Evolutionary conservation across 2,888 invertebrate genomes (phyloP).

Genomic region (Stenodera caucasica): DNA sequence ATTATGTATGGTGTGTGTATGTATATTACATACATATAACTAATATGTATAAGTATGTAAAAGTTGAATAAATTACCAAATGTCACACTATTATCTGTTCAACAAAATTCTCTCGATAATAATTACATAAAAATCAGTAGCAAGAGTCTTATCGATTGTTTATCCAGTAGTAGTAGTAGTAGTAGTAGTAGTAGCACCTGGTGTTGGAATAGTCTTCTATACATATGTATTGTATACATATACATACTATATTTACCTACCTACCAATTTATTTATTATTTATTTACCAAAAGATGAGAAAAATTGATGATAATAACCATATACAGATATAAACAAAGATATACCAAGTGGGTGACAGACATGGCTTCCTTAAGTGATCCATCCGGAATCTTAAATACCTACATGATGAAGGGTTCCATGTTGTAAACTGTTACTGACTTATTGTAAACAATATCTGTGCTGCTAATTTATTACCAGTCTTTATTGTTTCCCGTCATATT

Average conservation of each 20-base stretch:
- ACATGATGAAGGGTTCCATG: conserved; percentile 41
- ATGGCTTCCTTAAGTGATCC: conserved; percentile 33
- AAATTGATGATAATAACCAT: conserved; percentile 33
- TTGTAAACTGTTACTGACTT: conserved; percentile 48
- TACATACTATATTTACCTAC: too few species aligned
- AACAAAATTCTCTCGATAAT: too few species aligned
- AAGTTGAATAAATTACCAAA: not conserved
- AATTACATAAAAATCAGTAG: too few species aligned
- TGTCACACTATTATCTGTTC: conserved; percentile 6
- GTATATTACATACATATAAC: too few species aligned
- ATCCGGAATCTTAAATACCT: conserved; percentile 35
- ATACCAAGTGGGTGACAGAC: conserved; percentile 45
- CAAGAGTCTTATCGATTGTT: not conserved
- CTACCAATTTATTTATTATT: conserved; percentile 5
- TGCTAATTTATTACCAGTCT: conserved; percentile 48
- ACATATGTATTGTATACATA: too few species aligned
- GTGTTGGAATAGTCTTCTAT: too few species aligned
- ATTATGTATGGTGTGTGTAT: conserved; percentile 23
- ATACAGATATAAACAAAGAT: conserved; percentile 38
- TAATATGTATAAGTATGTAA: too few species aligned
- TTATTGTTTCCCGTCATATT: conserved; percentile 45
- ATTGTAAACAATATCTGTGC: conserved; percentile 49
- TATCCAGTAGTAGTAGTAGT: not conserved
- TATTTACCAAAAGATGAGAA: conserved; percentile 27
- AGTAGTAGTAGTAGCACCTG: too few species aligned